Evolutionary conservation across 2,113 vertebrate genomes (phyloP), one percentile per base, ranked within the genome.

Genomic region (Lycocorax pyrrhopterus): DNA sequence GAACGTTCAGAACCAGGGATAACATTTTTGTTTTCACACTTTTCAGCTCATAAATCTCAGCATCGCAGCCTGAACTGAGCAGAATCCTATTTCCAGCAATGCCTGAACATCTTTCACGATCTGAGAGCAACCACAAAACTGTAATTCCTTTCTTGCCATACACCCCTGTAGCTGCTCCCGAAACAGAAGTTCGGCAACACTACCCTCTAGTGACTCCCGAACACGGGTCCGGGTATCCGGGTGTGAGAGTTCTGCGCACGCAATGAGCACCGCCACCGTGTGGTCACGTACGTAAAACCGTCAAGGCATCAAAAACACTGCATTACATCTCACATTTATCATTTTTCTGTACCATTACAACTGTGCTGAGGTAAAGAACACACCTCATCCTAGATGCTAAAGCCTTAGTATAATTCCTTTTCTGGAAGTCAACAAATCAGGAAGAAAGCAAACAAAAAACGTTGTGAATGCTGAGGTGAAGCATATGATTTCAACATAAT

Each of bases 191-290:
- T 84, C 41, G 64, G 52, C 56, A 75, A 55, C 33, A 60, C 22
- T 6, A 52, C 73, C 75, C 72, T 78, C 80, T 52, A 39, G 47
- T 18, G 80, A 7, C 71, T 41, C 37, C 41, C 20, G 55, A 47
- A 56, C 17, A 5, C 0, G 14, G 18, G 22, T 3, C 25, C 26
- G 6, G 2, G 11, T 8, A 11, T 6, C 63, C 21, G 1, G 18
- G 5, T 12, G 25, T 5, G 13, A 6, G 17, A 21, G 18, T 3
- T 18, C 9, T 12, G 9, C 3, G 5, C 37, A 4, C 3, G 1
- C 1, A 37, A 66, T 2, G 44, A 66, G 68, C 46, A 73, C 20
- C 53, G 58, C 94, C 94, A 93, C 91, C 94, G 11, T 15, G 67
- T 63, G 93, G 78, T 63, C 66, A 85, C 44, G 11, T 4, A 16